Evolutionary conservation across 2,888 invertebrate genomes (phyloP), one percentile per base, ranked within the genome.

Genomic region (Bellardia pandia): DNA sequence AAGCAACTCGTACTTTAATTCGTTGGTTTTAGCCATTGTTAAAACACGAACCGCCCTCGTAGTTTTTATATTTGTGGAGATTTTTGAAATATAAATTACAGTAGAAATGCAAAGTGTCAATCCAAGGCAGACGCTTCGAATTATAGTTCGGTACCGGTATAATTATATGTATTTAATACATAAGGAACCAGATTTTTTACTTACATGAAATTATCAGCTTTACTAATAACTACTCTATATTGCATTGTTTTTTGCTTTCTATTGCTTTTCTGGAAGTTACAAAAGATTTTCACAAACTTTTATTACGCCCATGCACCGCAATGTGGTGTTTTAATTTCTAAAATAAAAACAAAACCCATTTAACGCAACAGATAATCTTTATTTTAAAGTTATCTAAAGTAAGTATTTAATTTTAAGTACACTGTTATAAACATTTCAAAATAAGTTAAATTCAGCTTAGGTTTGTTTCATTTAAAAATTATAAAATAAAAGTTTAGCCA

Each of bases 321-420:
- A 60, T 37, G 33, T 60, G 37, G 37, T 60, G 33, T 64, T 64
- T 64, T 3, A 9, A 40, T 42, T 0, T 42, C 45, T 6, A 14
- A 45, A 42, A 16, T 23, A 11, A 23, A 66, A 66, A 66, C 23
- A 64, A 64, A 64, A 40, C 40, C 30, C 42, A 64, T 66, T 66
- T 42, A 66, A 42, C n/a, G 42, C 42, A 66, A 66, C 66, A 66
- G 23, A 42, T 42, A 16, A 42, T 66, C 45, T 42, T 42, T 42
- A 66, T 66, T 66, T 64, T 23, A 66, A 66, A 66, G 23, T 66
- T 66, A 66, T 66, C 66, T 45, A 16, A 64, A 40, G 37, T 42
- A 66, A 66, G 23, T 66, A 66, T 66, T 42, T 64, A 64, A 66
- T 66, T 42, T 42, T 42, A 64, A 40, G 66, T 42, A 16, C 23